Evolutionary conservation across 2,797 vertebrate genomes (phyloP), one percentile per base, ranked within the genome.

Genomic region (Phylloscopus collybita): DNA sequence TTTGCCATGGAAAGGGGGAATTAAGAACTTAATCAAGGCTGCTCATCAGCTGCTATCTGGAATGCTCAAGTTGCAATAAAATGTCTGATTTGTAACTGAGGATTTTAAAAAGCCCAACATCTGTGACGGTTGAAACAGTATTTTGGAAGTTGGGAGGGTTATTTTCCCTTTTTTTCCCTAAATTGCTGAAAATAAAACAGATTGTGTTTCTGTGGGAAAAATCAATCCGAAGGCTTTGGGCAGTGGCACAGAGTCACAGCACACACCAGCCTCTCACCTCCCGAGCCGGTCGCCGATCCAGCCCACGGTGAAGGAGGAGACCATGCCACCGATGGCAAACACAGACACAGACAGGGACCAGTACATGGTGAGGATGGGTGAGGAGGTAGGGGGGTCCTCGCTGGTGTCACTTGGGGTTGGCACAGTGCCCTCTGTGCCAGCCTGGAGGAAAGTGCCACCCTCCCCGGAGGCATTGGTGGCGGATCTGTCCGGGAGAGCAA

Each of bases 251-350:
- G 3, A 44, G 54, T 40, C 34, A 3, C 27, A 57, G 71, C 75
- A 22, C 60, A 9, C 36, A 5, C 0, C 19, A 61, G 53, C 21
- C 42, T n/a, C 96, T 93, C 92, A 99, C 99, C 99, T 99, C 83
- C 99, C 99, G 84, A 97, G 98, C 78, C 96, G 95, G 97, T 99
- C 98, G 11, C 98, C 99, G 36, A 99, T 97, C 97, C 98, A 99
- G 62, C 99, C 99, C 93, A 99, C 99, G 36, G 99, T 97, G 97
- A 99, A 99, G 38, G 99, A 99, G 7, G 99, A 99, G 30, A 99
- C 18, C 98, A 99, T 98, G 40, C 99, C 99, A 0, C 99, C 99
- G 0, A 99, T 26, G 66, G 99, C 98, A 69, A 99, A 99, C 95
- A 98, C 97, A 1, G 99, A 98, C 83, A 99, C 99, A 0, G 99